A percentile compares a stretch with the other conserved stretches of the same genome.
phyloP scores from a whole-genome alignment of 2,797 vertebrate species.

The Yasuhikotakia modesta region DNA sequence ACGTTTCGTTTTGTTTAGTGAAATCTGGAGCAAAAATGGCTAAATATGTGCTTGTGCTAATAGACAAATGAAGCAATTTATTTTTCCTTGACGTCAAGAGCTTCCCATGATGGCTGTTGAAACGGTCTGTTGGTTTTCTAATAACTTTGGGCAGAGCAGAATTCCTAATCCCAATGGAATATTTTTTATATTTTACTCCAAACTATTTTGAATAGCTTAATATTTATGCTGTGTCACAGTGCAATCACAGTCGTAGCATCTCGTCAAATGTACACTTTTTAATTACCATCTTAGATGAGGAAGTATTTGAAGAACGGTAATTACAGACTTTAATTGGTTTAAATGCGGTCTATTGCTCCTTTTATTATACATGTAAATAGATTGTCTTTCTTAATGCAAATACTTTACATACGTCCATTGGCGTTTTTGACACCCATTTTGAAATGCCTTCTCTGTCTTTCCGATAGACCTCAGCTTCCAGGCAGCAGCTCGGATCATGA shows the following conservation, averaged over 20 bases:
- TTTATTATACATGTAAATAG: not conserved
- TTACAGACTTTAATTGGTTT: not conserved
- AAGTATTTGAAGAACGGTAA: not conserved
- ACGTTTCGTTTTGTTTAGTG: conserved; percentile 9
- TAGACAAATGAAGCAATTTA: conserved; percentile 34
- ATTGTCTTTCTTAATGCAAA: not conserved
- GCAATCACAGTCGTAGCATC: not conserved
- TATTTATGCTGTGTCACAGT: not conserved
- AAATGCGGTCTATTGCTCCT: not conserved
- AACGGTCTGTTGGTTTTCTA: conserved; percentile 23
- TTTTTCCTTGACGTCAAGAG: not conserved
- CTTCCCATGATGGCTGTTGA: conserved; percentile 19
- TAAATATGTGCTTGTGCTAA: conserved; percentile 23
- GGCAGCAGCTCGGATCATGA: conserved; percentile 87
- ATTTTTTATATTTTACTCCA: not conserved
- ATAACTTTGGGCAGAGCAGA: conserved; percentile 10
- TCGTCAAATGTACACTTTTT: not conserved
- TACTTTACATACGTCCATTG: not conserved
- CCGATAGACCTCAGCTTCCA: conserved; percentile 92
- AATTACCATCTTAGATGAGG: not conserved
- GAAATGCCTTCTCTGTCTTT: conserved; percentile 27
- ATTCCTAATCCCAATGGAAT: not conserved
- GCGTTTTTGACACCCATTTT: not conserved
- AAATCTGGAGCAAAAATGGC: conserved; percentile 11
- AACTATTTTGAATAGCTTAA: conserved; percentile 5